Base-by-base conservation (phyloP, 1,140 invertebrate genomes). In the Nixonia krombeini region DNA sequence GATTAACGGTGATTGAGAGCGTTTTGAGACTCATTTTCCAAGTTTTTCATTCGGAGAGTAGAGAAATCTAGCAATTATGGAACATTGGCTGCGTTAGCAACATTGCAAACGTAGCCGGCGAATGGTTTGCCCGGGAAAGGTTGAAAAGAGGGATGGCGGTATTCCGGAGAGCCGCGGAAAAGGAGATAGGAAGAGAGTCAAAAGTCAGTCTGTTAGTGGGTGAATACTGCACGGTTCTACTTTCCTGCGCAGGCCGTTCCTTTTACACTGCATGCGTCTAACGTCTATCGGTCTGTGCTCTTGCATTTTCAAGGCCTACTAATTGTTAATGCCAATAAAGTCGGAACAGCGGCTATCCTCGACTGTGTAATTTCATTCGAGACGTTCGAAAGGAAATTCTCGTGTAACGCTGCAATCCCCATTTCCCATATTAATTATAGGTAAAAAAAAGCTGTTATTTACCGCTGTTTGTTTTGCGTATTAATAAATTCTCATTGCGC, bases 251-350 rank as follows among this genome's bases (percentile, higher is more conserved):
- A 42, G 21, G 29, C 45, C 59, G 23, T 61, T 69, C 40, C 51
- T 49, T 69, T 67, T 67, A 50, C 50, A 52, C 29, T 31, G 29
- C 50, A 51, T 51, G 66, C 66, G 51, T 59, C 58, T 35, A 13
- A 57, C 44, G 44, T 50, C 49, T 56, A 61, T 61, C 44, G 46
- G 52, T 46, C 35, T 38, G 16, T 21, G 35, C 7, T 62, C 28
- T 47, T 63, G 51, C 67, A 52, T 70, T 70, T 70, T 65, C 67
- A 70, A 70, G 67, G 67, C 67, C 67, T 70, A 49, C 61, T 70
- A 65, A 70, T 70, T 70, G 68, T 52, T 70, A 57, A 61, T 61
- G 57, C 57, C 52, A 49, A 16, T 42, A 4, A 31, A 28, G 40
- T 10, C 40, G 1, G 31, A 15, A 8, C 15, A n/a, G 18, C 12